phyloP scores from a whole-genome alignment of 2,888 invertebrate genomes.

The Troglohyphantes excavatus region DNA sequence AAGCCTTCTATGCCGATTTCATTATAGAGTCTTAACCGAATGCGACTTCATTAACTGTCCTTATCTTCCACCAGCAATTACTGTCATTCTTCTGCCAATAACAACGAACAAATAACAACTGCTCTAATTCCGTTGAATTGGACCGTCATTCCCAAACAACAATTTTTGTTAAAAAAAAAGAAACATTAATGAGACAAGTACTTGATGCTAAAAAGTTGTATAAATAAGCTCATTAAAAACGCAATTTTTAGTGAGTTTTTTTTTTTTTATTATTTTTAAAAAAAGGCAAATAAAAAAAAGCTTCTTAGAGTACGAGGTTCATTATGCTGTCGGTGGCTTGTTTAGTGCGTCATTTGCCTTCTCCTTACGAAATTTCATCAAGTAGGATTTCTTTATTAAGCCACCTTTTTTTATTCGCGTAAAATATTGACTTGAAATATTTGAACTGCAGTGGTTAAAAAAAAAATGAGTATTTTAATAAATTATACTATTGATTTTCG shows the following conservation, averaged over 20 bases:
- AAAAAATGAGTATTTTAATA: too few relatives aligned
- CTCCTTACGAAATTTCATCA: not conserved
- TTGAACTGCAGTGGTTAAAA: not conserved
- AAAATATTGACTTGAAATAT: not conserved
- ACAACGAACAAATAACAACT: not conserved
- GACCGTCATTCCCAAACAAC: not conserved
- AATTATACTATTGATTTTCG: too few relatives aligned
- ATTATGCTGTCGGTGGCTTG: not conserved
- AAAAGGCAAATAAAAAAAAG: not conserved
- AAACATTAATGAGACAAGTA: conserved; percentile 47
- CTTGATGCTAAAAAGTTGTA: conserved; percentile 29
- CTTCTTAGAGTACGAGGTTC: conserved; percentile 1
- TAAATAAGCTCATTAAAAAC: conserved; percentile 50
- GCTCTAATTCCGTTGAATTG: not conserved
- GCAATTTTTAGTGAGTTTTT: too few relatives aligned
- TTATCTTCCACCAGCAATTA: not conserved
- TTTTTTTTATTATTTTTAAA: not conserved
- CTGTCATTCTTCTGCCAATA: not conserved
- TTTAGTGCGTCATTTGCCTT: not conserved
- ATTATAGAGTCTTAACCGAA: not conserved
- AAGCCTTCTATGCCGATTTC: too few relatives aligned
- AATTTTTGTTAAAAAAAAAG: not conserved
- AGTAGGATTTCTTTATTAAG: not conserved
- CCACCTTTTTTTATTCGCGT: not conserved
- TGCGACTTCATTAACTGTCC: not conserved